Conservation (phyloP, 2,797 vertebrate genomes). For the Geotrypetes seraphini region DNA sequence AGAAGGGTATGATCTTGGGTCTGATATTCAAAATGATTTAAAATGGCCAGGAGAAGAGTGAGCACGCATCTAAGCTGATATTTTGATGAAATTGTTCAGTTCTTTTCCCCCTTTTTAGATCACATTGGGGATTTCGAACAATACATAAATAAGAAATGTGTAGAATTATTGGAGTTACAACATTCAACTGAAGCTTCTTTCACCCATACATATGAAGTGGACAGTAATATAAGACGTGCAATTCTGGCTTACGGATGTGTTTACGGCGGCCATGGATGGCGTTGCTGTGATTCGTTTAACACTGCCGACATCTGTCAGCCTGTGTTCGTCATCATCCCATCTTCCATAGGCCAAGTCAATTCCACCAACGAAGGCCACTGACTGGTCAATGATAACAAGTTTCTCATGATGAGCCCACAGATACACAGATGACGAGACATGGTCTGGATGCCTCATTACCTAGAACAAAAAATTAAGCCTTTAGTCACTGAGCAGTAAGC, state of each 20-base stretch:
- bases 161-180: no score
- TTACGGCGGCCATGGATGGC: conserved; percentile 22
- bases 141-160: no score
- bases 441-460: conserved; percentile 94
- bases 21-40: no score
- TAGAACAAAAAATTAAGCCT: conserved; percentile 11
- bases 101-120: no score
- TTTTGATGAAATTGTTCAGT: no score
- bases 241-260: conserved; percentile 26
- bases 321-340: conserved; percentile 86
- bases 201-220: no score
- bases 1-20: no score
- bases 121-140: no score
- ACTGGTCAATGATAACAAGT: conserved; percentile 85
- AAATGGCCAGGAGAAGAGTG: no score
- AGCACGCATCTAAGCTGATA: no score
- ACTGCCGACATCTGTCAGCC: conserved; percentile 85
- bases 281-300: conserved; percentile 64
- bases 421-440: conserved; percentile 85
- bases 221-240: neutral
- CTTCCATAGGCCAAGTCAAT: conserved; percentile 91
- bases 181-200: no score
- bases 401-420: conserved; percentile 97
- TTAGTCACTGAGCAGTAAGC: no score
- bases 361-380: conserved; percentile 85